Conservation (phyloP, 2,113 vertebrate species). For the Sakesphorus luctuosus region DNA sequence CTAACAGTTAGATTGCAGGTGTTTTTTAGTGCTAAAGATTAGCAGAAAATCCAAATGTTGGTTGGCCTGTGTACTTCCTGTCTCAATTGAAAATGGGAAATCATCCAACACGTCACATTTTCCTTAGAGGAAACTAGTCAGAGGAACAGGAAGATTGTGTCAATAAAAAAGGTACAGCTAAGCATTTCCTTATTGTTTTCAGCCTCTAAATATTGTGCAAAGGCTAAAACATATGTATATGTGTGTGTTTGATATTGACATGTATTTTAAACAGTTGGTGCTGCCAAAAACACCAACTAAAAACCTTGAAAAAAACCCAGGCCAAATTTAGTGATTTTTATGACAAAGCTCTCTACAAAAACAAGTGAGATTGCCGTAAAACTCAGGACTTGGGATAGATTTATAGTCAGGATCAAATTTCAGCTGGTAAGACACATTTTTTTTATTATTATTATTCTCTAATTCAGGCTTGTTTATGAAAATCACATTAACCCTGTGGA, state of each 20-base stretch:
- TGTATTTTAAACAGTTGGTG: constrained; percentile 2
- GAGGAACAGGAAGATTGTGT: constrained; percentile 77
- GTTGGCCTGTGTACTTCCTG: constrained; percentile 68
- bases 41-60: constrained; percentile 43
- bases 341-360: too few species aligned
- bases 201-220: constrained; percentile 49
- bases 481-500: too few species aligned
- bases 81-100: constrained; percentile 78
- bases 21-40: constrained; percentile 53
- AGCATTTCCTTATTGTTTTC: constrained; percentile 62
- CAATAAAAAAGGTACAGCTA: constrained; percentile 62
- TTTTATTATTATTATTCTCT: too few species aligned
- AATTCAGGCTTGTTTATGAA: too few species aligned
- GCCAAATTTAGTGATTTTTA: not conserved
- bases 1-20: constrained; percentile 64
- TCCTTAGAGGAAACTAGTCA: constrained; percentile 78
- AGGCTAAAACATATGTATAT: not conserved
- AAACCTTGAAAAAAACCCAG: not conserved
- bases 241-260: not conserved
- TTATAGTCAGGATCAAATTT: too few species aligned
- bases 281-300: not conserved
- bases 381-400: too few species aligned
- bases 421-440: too few species aligned
- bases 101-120: constrained; percentile 75
- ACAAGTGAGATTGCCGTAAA: too few species aligned